phyloP scores from a whole-genome alignment of 2,797 vertebrate genomes.

The Australoheros facetus region DNA sequence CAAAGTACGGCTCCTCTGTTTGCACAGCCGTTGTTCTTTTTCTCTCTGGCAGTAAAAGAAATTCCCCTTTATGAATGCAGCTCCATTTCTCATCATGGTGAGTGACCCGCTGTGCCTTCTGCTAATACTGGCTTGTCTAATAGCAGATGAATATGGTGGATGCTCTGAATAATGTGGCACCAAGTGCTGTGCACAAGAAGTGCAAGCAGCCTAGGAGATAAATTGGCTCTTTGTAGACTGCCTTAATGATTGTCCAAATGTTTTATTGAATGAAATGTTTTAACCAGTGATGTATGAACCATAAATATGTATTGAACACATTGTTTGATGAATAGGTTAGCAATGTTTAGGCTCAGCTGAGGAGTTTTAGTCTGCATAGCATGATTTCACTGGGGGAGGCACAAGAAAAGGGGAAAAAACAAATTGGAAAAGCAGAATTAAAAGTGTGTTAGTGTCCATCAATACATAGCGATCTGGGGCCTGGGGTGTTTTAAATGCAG shows the following conservation, averaged over 20 bases:
- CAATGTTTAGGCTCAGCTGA: constrained; percentile 19
- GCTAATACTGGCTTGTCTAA: constrained; percentile 37
- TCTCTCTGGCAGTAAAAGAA: constrained; percentile 12
- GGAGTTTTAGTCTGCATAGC: constrained; percentile 23
- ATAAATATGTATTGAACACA: constrained; percentile 64
- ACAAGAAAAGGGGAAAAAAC: constrained; percentile 9
- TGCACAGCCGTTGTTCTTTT: not conserved
- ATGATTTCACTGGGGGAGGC: constrained; percentile 7
- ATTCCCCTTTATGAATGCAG: constrained; percentile 9
- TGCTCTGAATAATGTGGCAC: constrained; percentile 62
- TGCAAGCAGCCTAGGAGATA: constrained; percentile 43
- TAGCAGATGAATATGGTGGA: constrained; percentile 40
- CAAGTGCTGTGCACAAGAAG: constrained; percentile 40
- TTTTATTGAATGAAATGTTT: constrained; percentile 72
- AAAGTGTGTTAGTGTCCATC: constrained; percentile 29
- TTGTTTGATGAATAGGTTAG: constrained; percentile 57
- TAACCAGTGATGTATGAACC: constrained; percentile 66
- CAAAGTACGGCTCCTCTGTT: constrained; percentile 5
- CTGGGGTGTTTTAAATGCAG: constrained; percentile 17
- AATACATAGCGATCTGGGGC: constrained; percentile 26
- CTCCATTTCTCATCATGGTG: constrained; percentile 12
- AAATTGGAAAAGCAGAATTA: constrained; percentile 48
- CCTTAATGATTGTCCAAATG: constrained; percentile 58
- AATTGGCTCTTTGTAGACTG: constrained; percentile 59
- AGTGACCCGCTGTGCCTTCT: constrained; percentile 22